Conservation (phyloP, 1,140 invertebrate genomes). For the Choristoneura fumiferana region DNA sequence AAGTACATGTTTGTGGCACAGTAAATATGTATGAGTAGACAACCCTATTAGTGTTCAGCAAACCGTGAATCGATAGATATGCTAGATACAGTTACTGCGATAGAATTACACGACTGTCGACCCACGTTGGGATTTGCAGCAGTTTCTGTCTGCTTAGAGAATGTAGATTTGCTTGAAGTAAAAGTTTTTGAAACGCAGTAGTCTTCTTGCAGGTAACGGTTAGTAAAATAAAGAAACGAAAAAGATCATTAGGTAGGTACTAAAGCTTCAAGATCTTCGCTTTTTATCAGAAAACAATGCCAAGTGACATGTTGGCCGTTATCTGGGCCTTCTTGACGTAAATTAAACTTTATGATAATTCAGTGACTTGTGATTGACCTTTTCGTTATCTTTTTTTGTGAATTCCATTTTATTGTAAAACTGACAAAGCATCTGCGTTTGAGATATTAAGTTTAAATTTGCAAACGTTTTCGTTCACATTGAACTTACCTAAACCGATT, state of each 20-base stretch:
- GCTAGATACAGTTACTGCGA: conserved; percentile 12
- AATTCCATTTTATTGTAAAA: no score
- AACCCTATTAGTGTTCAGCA: not conserved
- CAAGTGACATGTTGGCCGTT: conserved; percentile 30
- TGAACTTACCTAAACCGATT: no score
- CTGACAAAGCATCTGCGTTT: no score
- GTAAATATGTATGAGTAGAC: not conserved
- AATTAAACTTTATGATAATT: conserved; percentile 38
- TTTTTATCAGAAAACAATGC: conserved; percentile 21
- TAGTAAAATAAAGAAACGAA: not conserved
- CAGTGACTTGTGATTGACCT: conserved; percentile 31
- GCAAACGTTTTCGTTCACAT: no score
- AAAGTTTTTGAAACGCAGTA: no score
- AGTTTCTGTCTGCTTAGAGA: not conserved
- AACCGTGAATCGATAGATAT: conserved; percentile 3
- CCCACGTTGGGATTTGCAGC: not conserved
- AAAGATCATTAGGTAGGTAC: conserved; percentile 24
- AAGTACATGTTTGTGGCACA: no score
- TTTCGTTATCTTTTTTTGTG: conserved; percentile 19
- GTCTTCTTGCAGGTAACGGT: no score
- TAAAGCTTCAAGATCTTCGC: not conserved
- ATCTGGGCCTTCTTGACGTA: conserved; percentile 40
- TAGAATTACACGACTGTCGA: conserved; percentile 5
- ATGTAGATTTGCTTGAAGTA: not conserved
- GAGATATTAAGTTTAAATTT: no score